Evolutionary conservation across 2,113 vertebrate genomes (phyloP).

Genomic region (Phoenicopterus ruber): DNA sequence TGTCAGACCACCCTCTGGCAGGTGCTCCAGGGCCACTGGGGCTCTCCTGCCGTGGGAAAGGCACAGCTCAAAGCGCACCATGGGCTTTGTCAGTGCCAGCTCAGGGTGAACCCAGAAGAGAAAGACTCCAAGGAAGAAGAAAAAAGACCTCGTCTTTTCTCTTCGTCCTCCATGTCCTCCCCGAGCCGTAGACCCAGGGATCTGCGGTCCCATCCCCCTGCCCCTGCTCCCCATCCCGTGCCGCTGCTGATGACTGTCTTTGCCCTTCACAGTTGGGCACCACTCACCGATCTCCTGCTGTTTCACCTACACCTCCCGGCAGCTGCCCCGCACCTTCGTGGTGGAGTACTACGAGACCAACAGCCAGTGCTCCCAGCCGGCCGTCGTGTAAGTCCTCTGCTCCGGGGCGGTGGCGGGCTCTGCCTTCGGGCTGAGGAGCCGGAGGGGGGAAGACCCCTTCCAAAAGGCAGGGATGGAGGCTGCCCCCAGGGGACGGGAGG

Average conservation of each 20-base stretch:
- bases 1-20: not conserved
- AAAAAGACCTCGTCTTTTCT: not conserved
- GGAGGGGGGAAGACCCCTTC: not conserved
- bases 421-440: not conserved
- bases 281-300: slow-evolving; percentile 75
- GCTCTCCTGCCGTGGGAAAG: not conserved
- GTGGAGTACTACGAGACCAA: slow-evolving; percentile 69
- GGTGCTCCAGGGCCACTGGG: not conserved
- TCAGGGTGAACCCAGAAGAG: not conserved
- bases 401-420: not conserved
- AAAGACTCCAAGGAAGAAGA: not conserved
- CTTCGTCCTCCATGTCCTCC: not conserved
- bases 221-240: not conserved
- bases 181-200: no score
- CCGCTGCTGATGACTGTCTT: not conserved
- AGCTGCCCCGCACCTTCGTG: slow-evolving; percentile 46
- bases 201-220: not conserved
- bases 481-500: not conserved
- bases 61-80: not conserved
- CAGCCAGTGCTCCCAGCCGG: slow-evolving; percentile 68
- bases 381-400: slow-evolving; percentile 66
- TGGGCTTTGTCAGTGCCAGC: not conserved
- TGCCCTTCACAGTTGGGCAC: slow-evolving; percentile 51
- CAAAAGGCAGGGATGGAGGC: no score
- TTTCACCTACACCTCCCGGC: slow-evolving; percentile 41